These are phyloP conservation scores for Labeo catla DNA, from an alignment of 2,113 vertebrate species.

Conservation along the genomic window DNA sequence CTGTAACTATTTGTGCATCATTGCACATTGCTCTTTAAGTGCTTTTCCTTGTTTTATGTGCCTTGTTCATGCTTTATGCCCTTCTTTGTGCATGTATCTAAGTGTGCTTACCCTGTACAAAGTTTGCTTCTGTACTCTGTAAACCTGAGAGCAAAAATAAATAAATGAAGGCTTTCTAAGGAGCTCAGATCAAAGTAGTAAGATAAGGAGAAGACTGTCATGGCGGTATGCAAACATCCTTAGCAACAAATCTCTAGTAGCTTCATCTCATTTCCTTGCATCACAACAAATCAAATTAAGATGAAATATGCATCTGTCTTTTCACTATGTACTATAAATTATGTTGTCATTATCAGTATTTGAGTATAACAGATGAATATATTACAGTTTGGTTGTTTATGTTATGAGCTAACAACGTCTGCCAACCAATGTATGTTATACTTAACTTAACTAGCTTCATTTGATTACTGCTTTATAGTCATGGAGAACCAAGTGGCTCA, in stretches of 20 bases:
- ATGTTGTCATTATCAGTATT: background rate
- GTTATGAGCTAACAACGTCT: background rate
- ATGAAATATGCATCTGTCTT: conserved; percentile 1
- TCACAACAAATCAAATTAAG: background rate
- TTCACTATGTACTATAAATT: background rate
- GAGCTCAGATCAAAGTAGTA: background rate
- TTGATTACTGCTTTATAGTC: background rate
- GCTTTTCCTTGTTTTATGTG: background rate
- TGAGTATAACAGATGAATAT: background rate
- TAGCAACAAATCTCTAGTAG: background rate
- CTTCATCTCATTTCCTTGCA: background rate
- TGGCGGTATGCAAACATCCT: background rate
- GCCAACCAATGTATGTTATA: background rate
- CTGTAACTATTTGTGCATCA: background rate
- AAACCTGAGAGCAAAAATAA: background rate
- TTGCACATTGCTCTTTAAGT: background rate
- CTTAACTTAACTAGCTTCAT: background rate
- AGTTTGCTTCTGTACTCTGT: background rate
- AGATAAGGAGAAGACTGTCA: background rate
- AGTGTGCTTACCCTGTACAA: background rate
- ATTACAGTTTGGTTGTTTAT: background rate
- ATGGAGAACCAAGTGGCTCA: background rate
- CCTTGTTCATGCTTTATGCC: background rate
- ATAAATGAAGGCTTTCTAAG: background rate
- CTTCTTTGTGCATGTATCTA: background rate